Conservation (phyloP, 2,113 vertebrate genomes). For the Rutilus rutilus region DNA sequence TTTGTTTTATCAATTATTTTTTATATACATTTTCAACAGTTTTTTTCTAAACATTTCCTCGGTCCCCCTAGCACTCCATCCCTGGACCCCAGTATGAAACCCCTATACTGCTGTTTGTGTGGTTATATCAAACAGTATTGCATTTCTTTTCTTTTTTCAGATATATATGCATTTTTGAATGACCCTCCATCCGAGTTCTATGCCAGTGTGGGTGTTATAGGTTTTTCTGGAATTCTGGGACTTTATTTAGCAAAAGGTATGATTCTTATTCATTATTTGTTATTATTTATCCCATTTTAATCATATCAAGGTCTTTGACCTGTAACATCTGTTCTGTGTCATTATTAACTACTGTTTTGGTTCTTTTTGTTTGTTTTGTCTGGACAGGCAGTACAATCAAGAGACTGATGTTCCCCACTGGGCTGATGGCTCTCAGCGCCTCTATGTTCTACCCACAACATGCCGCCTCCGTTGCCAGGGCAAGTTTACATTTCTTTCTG, state of each 20-base stretch:
- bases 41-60: neutral
- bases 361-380: conserved; percentile 35
- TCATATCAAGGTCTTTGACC: neutral
- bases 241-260: conserved; percentile 89
- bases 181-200: conserved; percentile 89
- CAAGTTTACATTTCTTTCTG: conserved; percentile 63
- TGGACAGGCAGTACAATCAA: conserved; percentile 86
- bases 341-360: neutral
- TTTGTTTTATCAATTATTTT: neutral
- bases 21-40: neutral
- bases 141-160: conserved; percentile 72
- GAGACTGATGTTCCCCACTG: conserved; percentile 83
- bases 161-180: conserved; percentile 81
- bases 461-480: conserved; percentile 82
- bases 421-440: conserved; percentile 85
- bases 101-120: neutral
- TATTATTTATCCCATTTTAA: neutral
- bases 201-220: conserved; percentile 85
- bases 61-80: too few species aligned
- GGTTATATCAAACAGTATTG: neutral
- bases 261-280: neutral
- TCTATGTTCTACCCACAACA: conserved; percentile 94
- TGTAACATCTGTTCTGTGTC: neutral
- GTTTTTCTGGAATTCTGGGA: conserved; percentile 90
- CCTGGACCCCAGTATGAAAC: too few species aligned